Conservation (phyloP, 2,113 vertebrate genomes). For the Mormyrus lacerda region DNA sequence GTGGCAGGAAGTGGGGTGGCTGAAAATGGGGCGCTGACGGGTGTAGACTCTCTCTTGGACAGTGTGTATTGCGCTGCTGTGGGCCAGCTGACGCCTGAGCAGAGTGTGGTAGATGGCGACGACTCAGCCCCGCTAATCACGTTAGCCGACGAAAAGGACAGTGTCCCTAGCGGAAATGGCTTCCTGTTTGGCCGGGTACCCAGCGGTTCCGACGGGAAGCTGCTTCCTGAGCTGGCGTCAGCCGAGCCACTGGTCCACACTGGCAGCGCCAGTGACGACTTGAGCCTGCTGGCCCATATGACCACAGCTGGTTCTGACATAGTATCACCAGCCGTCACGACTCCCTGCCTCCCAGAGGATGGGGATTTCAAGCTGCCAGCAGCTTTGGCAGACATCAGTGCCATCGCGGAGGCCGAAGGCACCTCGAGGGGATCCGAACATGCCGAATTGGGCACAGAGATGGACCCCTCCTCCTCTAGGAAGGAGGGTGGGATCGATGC, state of each 20-base stretch:
- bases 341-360: slow-evolving; percentile 61
- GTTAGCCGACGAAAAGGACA: slow-evolving; percentile 93
- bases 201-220: slow-evolving; percentile 79
- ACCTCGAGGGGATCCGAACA: slow-evolving; percentile 63
- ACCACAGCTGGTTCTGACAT: slow-evolving; percentile 73
- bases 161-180: slow-evolving; percentile 76
- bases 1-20: slow-evolving; percentile 73
- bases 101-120: slow-evolving; percentile 78
- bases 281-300: slow-evolving; percentile 93
- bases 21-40: slow-evolving; percentile 87
- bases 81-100: slow-evolving; percentile 65
- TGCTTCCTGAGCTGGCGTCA: slow-evolving; percentile 84
- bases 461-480: slow-evolving; percentile 64
- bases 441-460: slow-evolving; percentile 69
- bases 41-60: slow-evolving; percentile 89
- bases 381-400: slow-evolving; percentile 78
- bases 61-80: slow-evolving; percentile 95
- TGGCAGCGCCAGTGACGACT: slow-evolving; percentile 79
- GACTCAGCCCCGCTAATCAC: slow-evolving; percentile 86
- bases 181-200: slow-evolving; percentile 94
- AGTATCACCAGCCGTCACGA: slow-evolving; percentile 70
- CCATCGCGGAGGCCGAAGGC: slow-evolving; percentile 68
- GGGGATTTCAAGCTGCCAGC: slow-evolving; percentile 61
- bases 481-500: slow-evolving; percentile 83
- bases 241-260: slow-evolving; percentile 68